Conservation (phyloP, 2,797 vertebrate species). For the Rhinogobio ventralis region DNA sequence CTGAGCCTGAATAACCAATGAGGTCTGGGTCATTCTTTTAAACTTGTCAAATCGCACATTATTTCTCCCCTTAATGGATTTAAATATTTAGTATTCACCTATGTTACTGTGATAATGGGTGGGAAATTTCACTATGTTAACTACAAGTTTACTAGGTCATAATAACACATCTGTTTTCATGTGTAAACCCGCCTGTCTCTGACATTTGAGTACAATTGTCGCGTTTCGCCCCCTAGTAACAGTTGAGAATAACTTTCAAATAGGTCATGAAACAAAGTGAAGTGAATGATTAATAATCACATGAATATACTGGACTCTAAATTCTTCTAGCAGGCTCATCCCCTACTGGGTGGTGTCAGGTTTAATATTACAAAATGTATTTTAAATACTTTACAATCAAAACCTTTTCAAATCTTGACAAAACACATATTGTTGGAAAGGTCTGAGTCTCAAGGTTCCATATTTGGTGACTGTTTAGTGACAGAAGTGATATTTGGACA, state of each 20-base stretch:
- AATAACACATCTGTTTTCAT: neutral
- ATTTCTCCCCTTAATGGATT: constrained; percentile 41
- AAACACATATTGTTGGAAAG: too few relatives aligned
- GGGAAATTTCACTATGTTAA: neutral
- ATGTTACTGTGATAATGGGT: constrained; percentile 48
- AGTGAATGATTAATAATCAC: too few relatives aligned
- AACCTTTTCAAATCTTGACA: too few relatives aligned
- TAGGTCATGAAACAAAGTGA: neutral
- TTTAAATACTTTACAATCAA: too few relatives aligned
- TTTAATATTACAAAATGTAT: too few relatives aligned
- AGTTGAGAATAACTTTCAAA: neutral
- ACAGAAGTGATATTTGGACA: too few relatives aligned
- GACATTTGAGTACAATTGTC: neutral
- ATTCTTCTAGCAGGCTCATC: too few relatives aligned
- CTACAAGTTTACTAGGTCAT: constrained; percentile 8
- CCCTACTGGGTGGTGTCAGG: too few relatives aligned
- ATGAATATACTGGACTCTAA: too few relatives aligned
- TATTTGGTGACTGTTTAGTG: too few relatives aligned
- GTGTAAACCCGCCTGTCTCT: neutral
- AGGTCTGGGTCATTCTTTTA: constrained; percentile 35
- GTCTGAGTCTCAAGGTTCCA: too few relatives aligned
- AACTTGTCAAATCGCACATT: constrained; percentile 54
- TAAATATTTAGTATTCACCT: constrained; percentile 53
- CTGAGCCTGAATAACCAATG: constrained; percentile 50
- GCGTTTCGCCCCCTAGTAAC: neutral